phyloP scores from a whole-genome alignment of 2,113 vertebrate species.

The Mus musculus region GRCm39 chr2:35650501-35651000 shows the following conservation, averaged over 20 bases:
- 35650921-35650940: neutral
- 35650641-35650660: neutral
- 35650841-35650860: neutral
- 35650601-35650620: conserved; percentile 73
- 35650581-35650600: conserved; percentile 81
- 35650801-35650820: neutral
- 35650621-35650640: conserved; percentile 42
- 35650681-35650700: neutral
- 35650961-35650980: conserved; percentile 30
- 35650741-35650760: neutral
- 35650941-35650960: neutral
- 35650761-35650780: neutral
- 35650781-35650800: neutral
- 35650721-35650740: neutral
- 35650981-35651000: conserved; percentile 49
- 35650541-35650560: conserved; percentile 62
- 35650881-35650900: neutral
- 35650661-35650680: conserved; percentile 28
- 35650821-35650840: neutral
- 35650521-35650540: conserved; percentile 71
- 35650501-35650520: conserved; percentile 75
- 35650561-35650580: conserved; percentile 79
- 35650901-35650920: neutral
- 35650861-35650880: neutral
- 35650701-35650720: conserved; percentile 38